These are phyloP conservation scores for Montipora cactus DNA, from an alignment of 64 coral and sea anemone genomes.

Conservation along the genomic window DNA sequence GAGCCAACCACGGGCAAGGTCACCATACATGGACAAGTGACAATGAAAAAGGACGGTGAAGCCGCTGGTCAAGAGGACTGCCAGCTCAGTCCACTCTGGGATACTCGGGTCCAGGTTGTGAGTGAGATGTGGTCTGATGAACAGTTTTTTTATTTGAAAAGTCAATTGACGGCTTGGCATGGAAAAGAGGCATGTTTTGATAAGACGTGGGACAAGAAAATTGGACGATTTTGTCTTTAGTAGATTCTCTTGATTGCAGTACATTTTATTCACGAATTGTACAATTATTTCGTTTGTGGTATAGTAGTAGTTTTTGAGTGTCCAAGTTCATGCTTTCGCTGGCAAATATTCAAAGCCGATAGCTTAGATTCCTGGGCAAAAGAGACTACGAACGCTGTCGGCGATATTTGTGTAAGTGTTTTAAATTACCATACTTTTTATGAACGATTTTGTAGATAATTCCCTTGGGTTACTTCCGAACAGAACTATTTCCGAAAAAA, in stretches of 20 bases:
- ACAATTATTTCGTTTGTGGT: too few species aligned
- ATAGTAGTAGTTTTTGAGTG: too few species aligned
- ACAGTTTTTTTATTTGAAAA: constrained; percentile 17
- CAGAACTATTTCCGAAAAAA: too few species aligned
- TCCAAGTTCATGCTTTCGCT: too few species aligned
- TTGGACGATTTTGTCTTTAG: constrained; percentile 19
- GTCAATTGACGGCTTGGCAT: constrained; percentile 32
- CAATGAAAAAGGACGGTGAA: constrained; percentile 10
- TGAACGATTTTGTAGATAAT: too few species aligned
- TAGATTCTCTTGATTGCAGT: not conserved
- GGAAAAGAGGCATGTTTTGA: constrained; percentile 22
- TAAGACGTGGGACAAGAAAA: constrained; percentile 21
- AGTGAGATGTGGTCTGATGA: constrained; percentile 51
- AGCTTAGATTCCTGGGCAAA: too few species aligned
- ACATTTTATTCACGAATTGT: not conserved
- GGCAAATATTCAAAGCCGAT: too few species aligned
- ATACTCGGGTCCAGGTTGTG: not conserved
- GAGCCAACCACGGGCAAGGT: constrained; percentile 18
- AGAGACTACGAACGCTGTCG: too few species aligned
- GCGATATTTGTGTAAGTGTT: too few species aligned
- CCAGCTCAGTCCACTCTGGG: not conserved
- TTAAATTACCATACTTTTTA: too few species aligned
- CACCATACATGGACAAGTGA: constrained; percentile 1
- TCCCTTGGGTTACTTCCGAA: too few species aligned
- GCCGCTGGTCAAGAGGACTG: not conserved